These are phyloP conservation scores for Belonocnema kinseyi DNA, from an alignment of 1,140 invertebrate species.

Conservation along the genomic window DNA sequence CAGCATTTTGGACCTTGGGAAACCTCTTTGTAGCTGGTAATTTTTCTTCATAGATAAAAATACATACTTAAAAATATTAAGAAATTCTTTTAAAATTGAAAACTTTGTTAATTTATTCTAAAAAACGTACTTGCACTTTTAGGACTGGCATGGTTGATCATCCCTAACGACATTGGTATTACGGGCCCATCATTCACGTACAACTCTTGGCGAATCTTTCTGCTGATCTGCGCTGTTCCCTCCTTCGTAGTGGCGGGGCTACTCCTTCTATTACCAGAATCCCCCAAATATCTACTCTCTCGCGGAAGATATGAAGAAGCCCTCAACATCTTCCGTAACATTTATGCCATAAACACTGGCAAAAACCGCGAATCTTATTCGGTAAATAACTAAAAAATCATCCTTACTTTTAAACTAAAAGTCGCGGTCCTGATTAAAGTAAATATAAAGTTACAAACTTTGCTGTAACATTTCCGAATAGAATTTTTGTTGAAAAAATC, in stretches of 20 bases:
- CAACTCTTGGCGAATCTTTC: constrained; percentile 95
- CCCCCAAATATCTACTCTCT: constrained; percentile 90
- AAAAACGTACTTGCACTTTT: constrained; percentile 40
- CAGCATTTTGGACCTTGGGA: constrained; percentile 94
- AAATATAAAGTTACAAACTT: too few relatives aligned
- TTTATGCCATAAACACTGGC: constrained; percentile 88
- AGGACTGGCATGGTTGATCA: constrained; percentile 91
- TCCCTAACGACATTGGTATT: constrained; percentile 86
- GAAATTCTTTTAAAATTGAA: too few relatives aligned
- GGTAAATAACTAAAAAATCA: constrained; percentile 60
- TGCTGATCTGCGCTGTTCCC: constrained; percentile 90
- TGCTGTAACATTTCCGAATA: too few relatives aligned
- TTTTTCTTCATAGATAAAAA: constrained; percentile 35
- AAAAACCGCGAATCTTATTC: constrained; percentile 84
- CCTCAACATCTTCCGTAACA: constrained; percentile 85
- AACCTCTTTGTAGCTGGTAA: constrained; percentile 89
- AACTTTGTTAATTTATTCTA: background rate
- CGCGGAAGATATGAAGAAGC: constrained; percentile 86
- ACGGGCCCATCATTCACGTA: constrained; percentile 82
- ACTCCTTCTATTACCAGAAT: constrained; percentile 92
- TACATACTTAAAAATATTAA: background rate
- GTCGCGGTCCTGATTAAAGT: too few relatives aligned
- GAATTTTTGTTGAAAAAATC: background rate
- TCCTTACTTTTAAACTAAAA: too few relatives aligned
- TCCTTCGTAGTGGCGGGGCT: constrained; percentile 89